Conservation (phyloP, 2,888 invertebrate species). For the Chrysomela aeneicollis region DNA sequence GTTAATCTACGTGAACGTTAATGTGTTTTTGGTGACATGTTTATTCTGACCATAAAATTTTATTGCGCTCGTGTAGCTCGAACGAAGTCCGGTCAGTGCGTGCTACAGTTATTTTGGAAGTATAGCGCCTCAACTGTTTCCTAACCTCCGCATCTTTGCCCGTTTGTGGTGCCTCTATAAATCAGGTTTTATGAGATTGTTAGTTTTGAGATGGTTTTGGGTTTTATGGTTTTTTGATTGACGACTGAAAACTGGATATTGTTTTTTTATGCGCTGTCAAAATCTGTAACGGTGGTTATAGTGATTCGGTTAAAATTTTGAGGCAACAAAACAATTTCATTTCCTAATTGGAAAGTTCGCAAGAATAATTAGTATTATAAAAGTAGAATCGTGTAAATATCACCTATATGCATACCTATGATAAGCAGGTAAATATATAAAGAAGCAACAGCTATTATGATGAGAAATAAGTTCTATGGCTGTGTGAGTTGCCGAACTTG, state of each 20-base stretch:
- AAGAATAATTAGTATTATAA: too few species aligned
- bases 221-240: constrained; percentile 10
- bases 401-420: too few species aligned
- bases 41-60: constrained; percentile 50
- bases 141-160: constrained; percentile 29
- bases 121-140: constrained; percentile 26
- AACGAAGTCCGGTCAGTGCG: constrained; percentile 32
- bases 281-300: too few species aligned
- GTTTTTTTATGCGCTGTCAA: not conserved
- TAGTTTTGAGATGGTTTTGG: constrained; percentile 1
- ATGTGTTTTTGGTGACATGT: constrained; percentile 47
- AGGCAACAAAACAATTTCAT: too few species aligned
- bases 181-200: constrained; percentile 26
- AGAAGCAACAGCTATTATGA: too few species aligned
- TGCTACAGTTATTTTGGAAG: constrained; percentile 26
- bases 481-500: too few species aligned
- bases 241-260: not conserved
- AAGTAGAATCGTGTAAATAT: too few species aligned
- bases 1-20: constrained; percentile 44
- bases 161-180: constrained; percentile 30
- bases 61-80: constrained; percentile 30
- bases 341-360: too few species aligned
- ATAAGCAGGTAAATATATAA: too few species aligned
- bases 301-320: too few species aligned
- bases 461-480: too few species aligned